A percentile compares a stretch with the other conserved stretches of the same genome.
phyloP scores from a whole-genome alignment of 2,797 vertebrate genomes.

The Channa striata region DNA sequence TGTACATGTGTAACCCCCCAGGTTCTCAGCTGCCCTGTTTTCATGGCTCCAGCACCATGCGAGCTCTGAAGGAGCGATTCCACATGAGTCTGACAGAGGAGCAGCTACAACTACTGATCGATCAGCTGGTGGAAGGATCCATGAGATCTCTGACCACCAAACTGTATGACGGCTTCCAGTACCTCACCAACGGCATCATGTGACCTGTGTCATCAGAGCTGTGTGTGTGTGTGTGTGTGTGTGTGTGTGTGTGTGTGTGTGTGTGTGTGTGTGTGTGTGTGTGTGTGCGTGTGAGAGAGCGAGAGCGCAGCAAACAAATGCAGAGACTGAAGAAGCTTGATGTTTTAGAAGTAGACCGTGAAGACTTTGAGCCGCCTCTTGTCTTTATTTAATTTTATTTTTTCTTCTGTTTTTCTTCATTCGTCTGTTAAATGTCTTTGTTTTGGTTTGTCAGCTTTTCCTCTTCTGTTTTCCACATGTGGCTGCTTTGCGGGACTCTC shows the following conservation, averaged over 20 bases:
- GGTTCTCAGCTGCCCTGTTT: conserved; percentile 96
- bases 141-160: conserved; percentile 97
- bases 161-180: conserved; percentile 97
- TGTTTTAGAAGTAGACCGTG: conserved; percentile 3
- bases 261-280: conserved; percentile 2
- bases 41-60: conserved; percentile 94
- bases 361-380: neutral
- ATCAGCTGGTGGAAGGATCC: conserved; percentile 95
- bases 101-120: conserved; percentile 93
- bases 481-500: conserved; percentile 49
- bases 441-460: neutral
- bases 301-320: conserved; percentile 25
- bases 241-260: conserved; percentile 2
- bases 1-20: conserved; percentile 49
- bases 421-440: neutral
- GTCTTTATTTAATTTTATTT: neutral
- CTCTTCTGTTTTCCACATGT: conserved; percentile 40
- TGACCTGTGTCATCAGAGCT: conserved; percentile 70
- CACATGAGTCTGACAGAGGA: conserved; percentile 98
- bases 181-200: conserved; percentile 99
- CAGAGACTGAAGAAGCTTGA: conserved; percentile 21
- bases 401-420: neutral
- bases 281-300: conserved; percentile 13
- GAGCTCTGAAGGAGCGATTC: conserved; percentile 94
- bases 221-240: neutral